These are phyloP conservation scores for Tetramorium parvispinum DNA, from an alignment of 1,140 invertebrate species.

Conservation along the genomic window DNA sequence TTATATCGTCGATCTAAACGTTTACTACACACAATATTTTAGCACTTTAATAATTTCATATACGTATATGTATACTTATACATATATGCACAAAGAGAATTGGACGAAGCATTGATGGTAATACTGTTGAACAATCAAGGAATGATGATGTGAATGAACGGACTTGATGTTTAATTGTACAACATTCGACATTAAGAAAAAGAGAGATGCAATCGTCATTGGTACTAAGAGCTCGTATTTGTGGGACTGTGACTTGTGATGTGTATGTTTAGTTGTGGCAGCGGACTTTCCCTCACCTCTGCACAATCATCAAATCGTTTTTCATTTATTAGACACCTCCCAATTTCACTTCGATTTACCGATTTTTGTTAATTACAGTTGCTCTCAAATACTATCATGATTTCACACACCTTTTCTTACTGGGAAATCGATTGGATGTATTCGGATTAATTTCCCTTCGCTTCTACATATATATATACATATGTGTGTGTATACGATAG, in stretches of 20 bases:
- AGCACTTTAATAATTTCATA: conserved; percentile 27
- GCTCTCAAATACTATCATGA: not conserved
- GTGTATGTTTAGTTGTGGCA: conserved; percentile 58
- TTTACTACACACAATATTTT: conserved; percentile 20
- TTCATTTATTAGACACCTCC: conserved; percentile 9
- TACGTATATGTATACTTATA: conserved; percentile 8
- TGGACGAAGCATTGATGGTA: conserved; percentile 18
- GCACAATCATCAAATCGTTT: conserved; percentile 35
- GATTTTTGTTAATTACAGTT: not conserved
- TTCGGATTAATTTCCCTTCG: not conserved
- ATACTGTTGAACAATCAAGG: conserved; percentile 20
- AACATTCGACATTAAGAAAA: conserved; percentile 11
- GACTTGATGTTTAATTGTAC: conserved; percentile 47
- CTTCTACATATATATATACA: too few relatives aligned
- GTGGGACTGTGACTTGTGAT: conserved; percentile 57
- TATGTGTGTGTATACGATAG: not conserved
- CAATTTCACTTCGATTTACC: not conserved
- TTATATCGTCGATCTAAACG: conserved; percentile 33
- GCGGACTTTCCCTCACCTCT: conserved; percentile 12
- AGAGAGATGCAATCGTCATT: not conserved
- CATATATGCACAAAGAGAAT: conserved; percentile 34
- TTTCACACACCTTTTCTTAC: not conserved
- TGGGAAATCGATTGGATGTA: not conserved
- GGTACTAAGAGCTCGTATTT: conserved; percentile 44
- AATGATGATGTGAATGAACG: conserved; percentile 34